Base-by-base conservation (phyloP, 2,113 vertebrate species). In the Ophthalmolycus amberensis region DNA sequence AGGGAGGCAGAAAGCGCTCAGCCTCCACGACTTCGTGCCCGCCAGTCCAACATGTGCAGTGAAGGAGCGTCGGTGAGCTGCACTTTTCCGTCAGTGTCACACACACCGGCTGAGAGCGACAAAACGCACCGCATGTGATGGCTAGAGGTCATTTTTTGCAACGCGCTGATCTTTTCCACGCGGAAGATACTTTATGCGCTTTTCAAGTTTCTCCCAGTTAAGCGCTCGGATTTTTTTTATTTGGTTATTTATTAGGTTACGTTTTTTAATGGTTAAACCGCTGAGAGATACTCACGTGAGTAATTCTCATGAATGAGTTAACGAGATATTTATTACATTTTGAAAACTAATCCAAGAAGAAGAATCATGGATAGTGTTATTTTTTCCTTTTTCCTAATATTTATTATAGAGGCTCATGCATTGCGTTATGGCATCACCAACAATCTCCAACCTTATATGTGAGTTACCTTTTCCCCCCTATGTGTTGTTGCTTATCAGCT, bases 381-480 rank as follows among this genome's bases (percentile, higher is more conserved):
- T 52, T 85, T 89, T 22, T 38, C 18, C 29, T 60, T 93, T 72
- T 78, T 93, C 10, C 27, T 94, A 3, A 25, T 94, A 82, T 80
- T 94, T 84, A 88, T 95, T 34, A 80, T 87, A 80, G 91, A 82
- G 44, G 77, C 85, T 50, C 38, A 66, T 0, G 68, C 88, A 0
- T 74, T 93, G 34, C 87, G 74, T 44, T 73, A 93, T 79, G 95
- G 85, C 52, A 90, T 52, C 67, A 16, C 66, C 70, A 90, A 8
- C 76, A 89, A 89, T 37, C 94, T 98, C 7, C 95, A 95, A 59
- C 92, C 96, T 0, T 89, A 95, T 42, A 97, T 97, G 98, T 99
- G 91, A 99, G 98, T 98, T 92, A 84, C 16, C 11, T 1, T 54
- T 14, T 32, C 29, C 29, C 3, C 6, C 22, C 3, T 42, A 7